Conservation (phyloP, 2,113 vertebrate species). For the Rhombomys opimus region DNA sequence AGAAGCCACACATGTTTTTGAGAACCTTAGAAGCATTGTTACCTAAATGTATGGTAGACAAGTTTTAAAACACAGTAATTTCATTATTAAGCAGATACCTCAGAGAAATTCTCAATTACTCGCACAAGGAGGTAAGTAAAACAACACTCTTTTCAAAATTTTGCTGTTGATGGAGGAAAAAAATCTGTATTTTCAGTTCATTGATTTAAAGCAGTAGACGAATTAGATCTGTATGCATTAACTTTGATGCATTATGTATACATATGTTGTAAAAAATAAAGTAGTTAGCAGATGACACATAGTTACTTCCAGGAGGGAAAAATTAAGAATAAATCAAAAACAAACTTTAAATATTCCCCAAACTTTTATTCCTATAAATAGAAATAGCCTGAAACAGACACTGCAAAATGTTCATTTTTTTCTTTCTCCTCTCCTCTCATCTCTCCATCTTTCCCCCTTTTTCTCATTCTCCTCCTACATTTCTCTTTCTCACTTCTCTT, state of each 20-base stretch:
- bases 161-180: not conserved
- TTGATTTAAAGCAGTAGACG: not conserved
- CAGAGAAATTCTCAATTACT: constrained; percentile 8
- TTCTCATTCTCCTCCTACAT: not conserved
- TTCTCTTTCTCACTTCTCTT: not conserved
- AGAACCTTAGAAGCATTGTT: not conserved
- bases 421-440: not conserved
- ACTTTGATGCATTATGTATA: not conserved
- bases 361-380: not conserved
- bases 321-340: not conserved
- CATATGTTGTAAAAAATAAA: not conserved
- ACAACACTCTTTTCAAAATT: not conserved
- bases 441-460: no score
- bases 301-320: not conserved
- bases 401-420: not conserved
- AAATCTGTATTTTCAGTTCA: not conserved
- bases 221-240: not conserved
- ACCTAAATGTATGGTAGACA: not conserved
- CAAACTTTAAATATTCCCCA: not conserved
- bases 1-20: not conserved
- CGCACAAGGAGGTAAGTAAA: not conserved
- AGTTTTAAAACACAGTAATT: not conserved
- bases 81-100: not conserved
- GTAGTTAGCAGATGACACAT: not conserved
- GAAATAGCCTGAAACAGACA: not conserved